Evolutionary conservation across 2,113 vertebrate species (phyloP).

Genomic region (Grallaria varia): DNA sequence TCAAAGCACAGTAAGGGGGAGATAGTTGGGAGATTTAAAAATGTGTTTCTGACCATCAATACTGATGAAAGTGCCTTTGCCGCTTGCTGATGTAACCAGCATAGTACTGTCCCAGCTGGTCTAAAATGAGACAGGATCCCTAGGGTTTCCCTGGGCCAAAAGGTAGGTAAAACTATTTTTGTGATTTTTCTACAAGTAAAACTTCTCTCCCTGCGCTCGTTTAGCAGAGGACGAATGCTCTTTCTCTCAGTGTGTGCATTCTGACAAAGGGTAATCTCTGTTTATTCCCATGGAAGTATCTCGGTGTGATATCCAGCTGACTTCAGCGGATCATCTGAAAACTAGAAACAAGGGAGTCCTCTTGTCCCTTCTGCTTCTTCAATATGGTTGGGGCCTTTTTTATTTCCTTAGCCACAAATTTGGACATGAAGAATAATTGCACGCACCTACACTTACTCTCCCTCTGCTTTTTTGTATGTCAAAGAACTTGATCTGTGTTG

Average conservation of each 20-base stretch:
- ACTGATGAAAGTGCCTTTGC: background rate
- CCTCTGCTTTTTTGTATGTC: background rate
- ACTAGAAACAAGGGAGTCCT: background rate
- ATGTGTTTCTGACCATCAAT: background rate
- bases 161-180: background rate
- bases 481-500: background rate
- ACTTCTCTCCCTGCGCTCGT: background rate
- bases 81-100: background rate
- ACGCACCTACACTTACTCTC: background rate
- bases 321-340: background rate
- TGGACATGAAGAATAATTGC: background rate
- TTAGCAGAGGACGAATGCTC: background rate
- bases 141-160: background rate
- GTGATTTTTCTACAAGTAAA: background rate
- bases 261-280: background rate
- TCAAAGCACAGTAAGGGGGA: background rate
- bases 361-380: background rate
- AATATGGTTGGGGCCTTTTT: background rate
- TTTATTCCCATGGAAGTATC: background rate
- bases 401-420: background rate
- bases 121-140: background rate
- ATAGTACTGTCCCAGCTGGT: background rate
- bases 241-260: background rate
- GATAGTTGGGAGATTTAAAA: background rate
- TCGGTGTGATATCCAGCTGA: background rate